phyloP scores from a whole-genome alignment of 2,888 invertebrate species.

The Hetaerina titia region DNA sequence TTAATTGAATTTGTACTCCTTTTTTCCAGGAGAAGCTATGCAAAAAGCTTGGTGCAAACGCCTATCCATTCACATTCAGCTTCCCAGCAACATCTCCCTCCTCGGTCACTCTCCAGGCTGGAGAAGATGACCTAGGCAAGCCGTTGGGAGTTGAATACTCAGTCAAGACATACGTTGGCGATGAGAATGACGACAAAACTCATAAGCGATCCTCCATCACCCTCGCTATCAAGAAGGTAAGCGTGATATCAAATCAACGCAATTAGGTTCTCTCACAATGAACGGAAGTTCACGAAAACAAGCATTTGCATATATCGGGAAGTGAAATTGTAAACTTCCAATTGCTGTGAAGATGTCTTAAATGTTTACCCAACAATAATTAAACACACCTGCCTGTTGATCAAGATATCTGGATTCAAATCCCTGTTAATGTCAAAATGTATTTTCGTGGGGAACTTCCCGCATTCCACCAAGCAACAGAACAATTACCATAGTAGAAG shows the following conservation, averaged over 20 bases:
- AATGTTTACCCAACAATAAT: too few species aligned
- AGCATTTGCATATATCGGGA: too few species aligned
- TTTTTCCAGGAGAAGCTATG: constrained; percentile 83
- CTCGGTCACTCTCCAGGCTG: constrained; percentile 90
- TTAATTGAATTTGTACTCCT: neutral
- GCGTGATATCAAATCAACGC: too few species aligned
- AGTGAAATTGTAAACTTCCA: too few species aligned
- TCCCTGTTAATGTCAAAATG: too few species aligned
- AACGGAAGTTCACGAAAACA: too few species aligned
- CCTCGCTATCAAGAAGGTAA: constrained; percentile 90
- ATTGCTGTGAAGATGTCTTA: too few species aligned
- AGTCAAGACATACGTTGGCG: constrained; percentile 90
- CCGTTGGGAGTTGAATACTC: constrained; percentile 92
- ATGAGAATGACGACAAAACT: constrained; percentile 90
- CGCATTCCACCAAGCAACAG: too few species aligned
- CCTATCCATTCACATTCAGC: constrained; percentile 90
- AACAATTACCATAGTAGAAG: too few species aligned
- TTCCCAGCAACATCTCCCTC: constrained; percentile 91
- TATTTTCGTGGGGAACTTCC: too few species aligned
- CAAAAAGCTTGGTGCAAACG: constrained; percentile 89
- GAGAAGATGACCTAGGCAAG: constrained; percentile 91
- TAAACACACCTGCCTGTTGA: too few species aligned
- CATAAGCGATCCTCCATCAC: constrained; percentile 92
- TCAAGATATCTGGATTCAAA: too few species aligned
- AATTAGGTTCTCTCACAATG: neutral